phyloP scores from a whole-genome alignment of 1,140 invertebrate genomes.

The Drosophila sulfurigaster region DNA sequence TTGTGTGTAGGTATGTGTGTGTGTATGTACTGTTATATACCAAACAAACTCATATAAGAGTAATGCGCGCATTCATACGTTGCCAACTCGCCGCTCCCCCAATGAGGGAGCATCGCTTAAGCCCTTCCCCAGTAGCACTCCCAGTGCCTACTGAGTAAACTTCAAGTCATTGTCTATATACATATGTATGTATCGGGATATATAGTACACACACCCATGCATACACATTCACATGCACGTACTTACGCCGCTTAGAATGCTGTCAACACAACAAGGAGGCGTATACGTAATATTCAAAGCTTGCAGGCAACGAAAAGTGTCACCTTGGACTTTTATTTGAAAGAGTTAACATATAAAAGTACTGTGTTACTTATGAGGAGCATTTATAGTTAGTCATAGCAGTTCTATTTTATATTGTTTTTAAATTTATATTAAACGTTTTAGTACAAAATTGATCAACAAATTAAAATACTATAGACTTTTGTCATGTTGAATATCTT shows the following conservation, averaged over 20 bases:
- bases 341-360: not conserved
- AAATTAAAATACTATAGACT: too few species aligned
- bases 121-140: constrained; percentile 53
- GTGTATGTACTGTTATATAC: constrained; percentile 52
- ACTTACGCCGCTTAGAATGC: constrained; percentile 33
- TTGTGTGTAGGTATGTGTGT: constrained; percentile 18
- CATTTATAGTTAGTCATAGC: too few species aligned
- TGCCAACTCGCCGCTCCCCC: constrained; percentile 38
- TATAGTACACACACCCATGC: not conserved
- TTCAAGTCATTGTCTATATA: constrained; percentile 39
- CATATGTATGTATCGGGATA: constrained; percentile 1
- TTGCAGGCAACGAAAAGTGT: constrained; percentile 21
- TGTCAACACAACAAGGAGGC: constrained; percentile 36
- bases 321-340: constrained; percentile 29
- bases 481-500: too few species aligned
- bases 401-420: too few species aligned
- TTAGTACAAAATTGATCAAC: too few species aligned
- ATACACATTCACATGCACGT: constrained; percentile 22
- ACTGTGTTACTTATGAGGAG: too few species aligned
- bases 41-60: constrained; percentile 60
- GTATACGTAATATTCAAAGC: constrained; percentile 49
- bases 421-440: too few species aligned
- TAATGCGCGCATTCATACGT: constrained; percentile 70
- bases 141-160: constrained; percentile 10
- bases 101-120: constrained; percentile 46